phyloP scores from a whole-genome alignment of 2,888 invertebrate species.

The Idaea dimidiata region DNA sequence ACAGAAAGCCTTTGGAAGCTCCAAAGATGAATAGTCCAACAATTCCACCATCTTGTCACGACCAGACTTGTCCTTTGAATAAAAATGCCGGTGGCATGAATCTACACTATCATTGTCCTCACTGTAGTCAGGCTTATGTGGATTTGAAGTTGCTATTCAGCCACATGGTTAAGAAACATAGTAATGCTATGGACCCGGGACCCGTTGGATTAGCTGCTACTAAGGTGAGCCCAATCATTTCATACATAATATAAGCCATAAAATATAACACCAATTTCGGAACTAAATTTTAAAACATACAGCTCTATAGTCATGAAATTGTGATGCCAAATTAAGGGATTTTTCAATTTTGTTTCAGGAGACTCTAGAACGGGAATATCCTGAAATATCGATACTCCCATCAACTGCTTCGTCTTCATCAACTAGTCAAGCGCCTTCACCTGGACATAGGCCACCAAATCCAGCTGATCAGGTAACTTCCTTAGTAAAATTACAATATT shows the following conservation, averaged over 20 bases:
- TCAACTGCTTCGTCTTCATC: conserved; percentile 74
- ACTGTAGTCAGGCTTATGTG: conserved; percentile 72
- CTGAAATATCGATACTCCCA: conserved; percentile 76
- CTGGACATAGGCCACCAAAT: conserved; percentile 67
- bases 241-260: too few relatives aligned
- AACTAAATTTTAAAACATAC: neutral
- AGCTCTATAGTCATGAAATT: neutral
- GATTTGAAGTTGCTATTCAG: conserved; percentile 71
- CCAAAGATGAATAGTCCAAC: conserved; percentile 65
- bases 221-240: conserved; percentile 52
- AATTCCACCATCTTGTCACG: conserved; percentile 81
- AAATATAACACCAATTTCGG: neutral
- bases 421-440: conserved; percentile 64
- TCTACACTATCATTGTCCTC: conserved; percentile 72
- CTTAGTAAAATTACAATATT: neutral
- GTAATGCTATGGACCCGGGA: conserved; percentile 62
- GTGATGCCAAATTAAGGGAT: conserved; percentile 7
- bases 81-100: conserved; percentile 74
- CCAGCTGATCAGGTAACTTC: conserved; percentile 68
- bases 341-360: conserved; percentile 52
- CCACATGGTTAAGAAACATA: conserved; percentile 76
- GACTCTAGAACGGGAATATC: conserved; percentile 76
- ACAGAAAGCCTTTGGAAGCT: conserved; percentile 61
- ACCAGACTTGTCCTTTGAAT: conserved; percentile 74
- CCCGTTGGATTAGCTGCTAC: conserved; percentile 74